phyloP scores from a whole-genome alignment of 2,113 vertebrate species.

The human (Homo sapiens) region DNA sequence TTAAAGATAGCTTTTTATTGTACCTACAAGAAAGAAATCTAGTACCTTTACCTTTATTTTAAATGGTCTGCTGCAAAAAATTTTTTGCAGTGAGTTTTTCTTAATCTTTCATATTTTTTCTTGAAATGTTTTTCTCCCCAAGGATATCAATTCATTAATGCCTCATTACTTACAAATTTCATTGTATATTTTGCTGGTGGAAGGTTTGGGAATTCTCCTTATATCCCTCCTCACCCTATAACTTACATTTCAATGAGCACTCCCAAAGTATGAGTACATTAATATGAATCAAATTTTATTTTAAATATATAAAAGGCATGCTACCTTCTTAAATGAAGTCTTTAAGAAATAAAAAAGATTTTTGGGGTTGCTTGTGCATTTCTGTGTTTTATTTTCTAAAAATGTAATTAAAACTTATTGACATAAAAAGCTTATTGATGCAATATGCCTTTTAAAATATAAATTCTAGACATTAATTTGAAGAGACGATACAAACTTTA shows the following conservation, averaged over 20 bases:
- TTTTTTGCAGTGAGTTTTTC: conserved; percentile 77
- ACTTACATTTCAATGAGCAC: conserved; percentile 53
- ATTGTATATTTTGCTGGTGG: conserved; percentile 82
- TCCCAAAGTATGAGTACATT: conserved; percentile 35
- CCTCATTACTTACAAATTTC: conserved; percentile 84
- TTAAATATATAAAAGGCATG: conserved; percentile 51
- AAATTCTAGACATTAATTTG: conserved; percentile 51
- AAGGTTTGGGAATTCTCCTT: conserved; percentile 77
- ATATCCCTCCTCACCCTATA: background rate
- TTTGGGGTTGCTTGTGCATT: conserved; percentile 12
- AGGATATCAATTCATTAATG: conserved; percentile 85
- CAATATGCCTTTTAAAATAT: conserved; percentile 40
- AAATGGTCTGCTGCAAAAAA: conserved; percentile 74
- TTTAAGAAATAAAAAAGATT: conserved; percentile 52
- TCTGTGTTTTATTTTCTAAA: conserved; percentile 55
- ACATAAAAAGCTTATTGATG: background rate
- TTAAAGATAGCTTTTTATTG: conserved; percentile 75
- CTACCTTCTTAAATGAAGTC: background rate
- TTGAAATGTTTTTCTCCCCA: conserved; percentile 80
- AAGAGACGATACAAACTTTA: conserved; percentile 8
- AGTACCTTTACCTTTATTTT: conserved; percentile 78
- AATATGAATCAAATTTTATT: conserved; percentile 44
- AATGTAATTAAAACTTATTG: conserved; percentile 38
- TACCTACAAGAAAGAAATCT: conserved; percentile 76
- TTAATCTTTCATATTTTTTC: conserved; percentile 75